Conservation (phyloP, 1,140 invertebrate species). For the Trypoxylus dichotomus region DNA sequence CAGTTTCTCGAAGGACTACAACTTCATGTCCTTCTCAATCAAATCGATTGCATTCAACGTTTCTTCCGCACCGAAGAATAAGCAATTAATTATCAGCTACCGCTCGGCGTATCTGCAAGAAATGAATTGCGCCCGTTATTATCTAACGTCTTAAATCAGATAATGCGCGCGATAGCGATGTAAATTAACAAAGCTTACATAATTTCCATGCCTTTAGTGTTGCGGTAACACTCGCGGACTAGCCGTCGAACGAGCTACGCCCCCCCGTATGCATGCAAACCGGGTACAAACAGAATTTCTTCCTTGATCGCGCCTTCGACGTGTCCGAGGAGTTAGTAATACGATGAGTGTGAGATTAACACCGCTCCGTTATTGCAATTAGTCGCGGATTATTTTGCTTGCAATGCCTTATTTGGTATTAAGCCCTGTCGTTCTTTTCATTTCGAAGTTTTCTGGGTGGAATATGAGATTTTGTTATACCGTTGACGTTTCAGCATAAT, state of each 20-base stretch:
- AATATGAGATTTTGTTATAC: too few species aligned
- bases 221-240: slow-evolving; percentile 4
- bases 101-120: background rate
- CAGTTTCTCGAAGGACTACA: background rate
- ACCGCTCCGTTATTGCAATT: too few species aligned
- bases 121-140: slow-evolving; percentile 5
- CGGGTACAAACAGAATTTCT: background rate
- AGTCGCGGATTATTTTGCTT: too few species aligned
- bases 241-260: background rate
- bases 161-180: slow-evolving; percentile 11
- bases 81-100: slow-evolving; percentile 1
- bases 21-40: background rate
- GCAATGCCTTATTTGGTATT: too few species aligned
- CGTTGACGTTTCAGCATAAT: too few species aligned
- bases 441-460: too few species aligned
- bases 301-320: background rate
- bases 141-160: slow-evolving; percentile 24
- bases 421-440: too few species aligned
- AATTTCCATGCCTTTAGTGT: slow-evolving; percentile 17
- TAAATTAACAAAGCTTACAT: slow-evolving; percentile 24
- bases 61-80: too few species aligned
- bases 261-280: slow-evolving; percentile 4
- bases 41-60: background rate
- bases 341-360: too few species aligned
- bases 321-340: too few species aligned